These are phyloP conservation scores for Orthosia gracilis DNA, from an alignment of 2,888 invertebrate species.

Conservation along the genomic window DNA sequence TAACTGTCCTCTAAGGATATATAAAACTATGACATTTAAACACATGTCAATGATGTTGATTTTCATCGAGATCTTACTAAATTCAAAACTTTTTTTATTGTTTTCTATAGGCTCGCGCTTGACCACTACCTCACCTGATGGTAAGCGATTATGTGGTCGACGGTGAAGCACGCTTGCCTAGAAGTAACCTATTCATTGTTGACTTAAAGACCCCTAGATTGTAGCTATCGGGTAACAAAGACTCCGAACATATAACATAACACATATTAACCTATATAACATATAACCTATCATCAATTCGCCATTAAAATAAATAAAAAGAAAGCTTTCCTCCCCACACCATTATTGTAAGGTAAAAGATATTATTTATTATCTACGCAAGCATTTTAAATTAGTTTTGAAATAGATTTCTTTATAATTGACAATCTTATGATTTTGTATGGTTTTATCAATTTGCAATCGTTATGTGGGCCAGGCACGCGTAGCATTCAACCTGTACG, in stretches of 20 bases:
- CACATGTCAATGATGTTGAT: background rate
- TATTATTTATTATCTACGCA: background rate
- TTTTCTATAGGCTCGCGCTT: too few species aligned
- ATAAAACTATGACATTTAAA: conserved; percentile 9
- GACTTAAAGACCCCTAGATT: too few species aligned
- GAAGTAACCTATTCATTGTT: too few species aligned
- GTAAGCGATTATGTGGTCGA: too few species aligned
- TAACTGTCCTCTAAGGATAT: conserved; percentile 32
- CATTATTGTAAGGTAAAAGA: background rate
- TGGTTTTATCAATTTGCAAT: conserved; percentile 42
- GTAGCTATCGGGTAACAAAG: too few species aligned
- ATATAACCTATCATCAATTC: background rate
- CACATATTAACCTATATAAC: too few species aligned
- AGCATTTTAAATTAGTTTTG: conserved; percentile 19
- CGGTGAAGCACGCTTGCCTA: too few species aligned
- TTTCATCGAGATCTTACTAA: background rate
- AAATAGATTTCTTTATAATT: conserved; percentile 17
- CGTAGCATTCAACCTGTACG: conserved; percentile 15
- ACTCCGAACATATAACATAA: too few species aligned
- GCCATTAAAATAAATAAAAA: background rate
- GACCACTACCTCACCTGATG: too few species aligned
- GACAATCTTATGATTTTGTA: conserved; percentile 32
- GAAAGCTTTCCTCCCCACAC: background rate
- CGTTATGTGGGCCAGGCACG: background rate
- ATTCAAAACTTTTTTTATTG: too few species aligned